Conservation (phyloP, 2,888 invertebrate genomes). For the Xanthostigma xanthostigma region DNA sequence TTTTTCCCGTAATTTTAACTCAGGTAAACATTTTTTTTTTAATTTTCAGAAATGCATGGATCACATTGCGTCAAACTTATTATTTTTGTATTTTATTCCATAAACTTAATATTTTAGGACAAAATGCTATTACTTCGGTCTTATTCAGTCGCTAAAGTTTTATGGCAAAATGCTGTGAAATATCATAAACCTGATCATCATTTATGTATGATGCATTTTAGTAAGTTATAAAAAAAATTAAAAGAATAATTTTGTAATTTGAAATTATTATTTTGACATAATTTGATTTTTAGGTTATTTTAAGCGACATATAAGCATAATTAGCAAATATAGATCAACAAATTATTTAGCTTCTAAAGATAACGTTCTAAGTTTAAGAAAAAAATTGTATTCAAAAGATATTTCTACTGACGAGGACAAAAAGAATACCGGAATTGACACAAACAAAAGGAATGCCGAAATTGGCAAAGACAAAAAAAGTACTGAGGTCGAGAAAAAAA, state of each 20-base stretch:
- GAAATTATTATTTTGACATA: not conserved
- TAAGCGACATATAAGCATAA: slow-evolving; percentile 13
- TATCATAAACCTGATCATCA: slow-evolving; percentile 9
- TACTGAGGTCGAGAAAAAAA: slow-evolving; percentile 3
- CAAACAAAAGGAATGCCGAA: not conserved
- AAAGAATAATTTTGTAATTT: not conserved
- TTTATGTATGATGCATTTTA: slow-evolving; percentile 9
- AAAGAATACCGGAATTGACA: no score
- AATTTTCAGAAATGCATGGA: no score
- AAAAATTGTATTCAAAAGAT: no score
- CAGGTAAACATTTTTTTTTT: no score
- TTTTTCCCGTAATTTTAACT: no score
- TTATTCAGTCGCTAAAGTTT: slow-evolving; percentile 16
- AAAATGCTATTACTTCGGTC: slow-evolving; percentile 18
- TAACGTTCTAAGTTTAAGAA: no score
- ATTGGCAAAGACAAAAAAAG: not conserved
- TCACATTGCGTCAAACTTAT: no score
- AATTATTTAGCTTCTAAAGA: no score
- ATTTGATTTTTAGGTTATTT: slow-evolving; percentile 11
- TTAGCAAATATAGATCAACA: slow-evolving; percentile 11
- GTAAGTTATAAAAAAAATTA: slow-evolving; percentile 6
- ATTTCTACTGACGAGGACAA: no score
- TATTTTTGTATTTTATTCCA: no score
- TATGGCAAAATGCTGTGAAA: slow-evolving; percentile 15
- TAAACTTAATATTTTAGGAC: not conserved